Percentiles rank a stretch among this genome's conserved stretches.
Conservation (phyloP, 2,888 invertebrate species). For the Drosophila meridiana region DNA sequence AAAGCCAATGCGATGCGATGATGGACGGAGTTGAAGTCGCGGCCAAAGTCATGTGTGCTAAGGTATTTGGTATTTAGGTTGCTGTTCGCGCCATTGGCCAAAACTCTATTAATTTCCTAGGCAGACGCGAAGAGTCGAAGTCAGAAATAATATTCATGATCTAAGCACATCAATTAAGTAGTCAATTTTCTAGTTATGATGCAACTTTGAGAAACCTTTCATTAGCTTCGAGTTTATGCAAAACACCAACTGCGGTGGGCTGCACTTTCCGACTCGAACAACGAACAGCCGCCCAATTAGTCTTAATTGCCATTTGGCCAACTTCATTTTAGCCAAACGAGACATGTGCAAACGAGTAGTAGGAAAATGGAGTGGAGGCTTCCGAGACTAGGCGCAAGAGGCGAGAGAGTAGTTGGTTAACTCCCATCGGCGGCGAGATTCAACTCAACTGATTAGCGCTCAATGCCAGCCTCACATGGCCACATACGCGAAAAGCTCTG, state of each 20-base stretch:
- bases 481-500: conserved; percentile 37
- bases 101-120: conserved; percentile 22
- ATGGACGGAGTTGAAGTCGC: conserved; percentile 19
- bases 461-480: conserved; percentile 55
- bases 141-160: conserved; percentile 6
- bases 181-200: conserved; percentile 37
- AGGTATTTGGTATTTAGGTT: conserved; percentile 75
- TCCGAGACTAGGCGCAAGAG: conserved; percentile 32
- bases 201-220: conserved; percentile 43
- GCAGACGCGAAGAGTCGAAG: not conserved
- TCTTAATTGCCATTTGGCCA: conserved; percentile 66
- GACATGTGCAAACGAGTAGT: not conserved
- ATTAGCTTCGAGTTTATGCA: conserved; percentile 19
- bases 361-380: conserved; percentile 8
- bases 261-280: conserved; percentile 52
- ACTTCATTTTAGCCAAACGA: conserved; percentile 54
- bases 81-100: conserved; percentile 43
- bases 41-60: conserved; percentile 19
- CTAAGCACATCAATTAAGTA: conserved; percentile 5
- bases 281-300: conserved; percentile 66
- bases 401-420: conserved; percentile 58
- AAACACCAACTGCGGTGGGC: conserved; percentile 49
- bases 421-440: conserved; percentile 66
- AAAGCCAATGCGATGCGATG: conserved; percentile 38
- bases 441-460: conserved; percentile 57